Evolutionary conservation across 2,797 vertebrate species (phyloP), one percentile per base, ranked within the genome.

Genomic region (Tiaroga cobitis): DNA sequence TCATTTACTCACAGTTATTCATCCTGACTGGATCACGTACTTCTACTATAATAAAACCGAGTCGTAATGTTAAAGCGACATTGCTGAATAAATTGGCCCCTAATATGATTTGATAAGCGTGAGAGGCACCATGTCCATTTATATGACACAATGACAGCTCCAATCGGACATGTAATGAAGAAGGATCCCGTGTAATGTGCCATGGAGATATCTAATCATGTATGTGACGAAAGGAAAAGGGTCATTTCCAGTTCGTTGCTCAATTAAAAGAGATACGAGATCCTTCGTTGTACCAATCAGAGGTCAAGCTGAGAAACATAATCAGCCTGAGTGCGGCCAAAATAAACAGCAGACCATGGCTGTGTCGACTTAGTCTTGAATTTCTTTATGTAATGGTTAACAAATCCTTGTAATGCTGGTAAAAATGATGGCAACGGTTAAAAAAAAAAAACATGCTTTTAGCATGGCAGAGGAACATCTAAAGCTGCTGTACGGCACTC

Each of bases 101-200:
- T 65, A 32, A 67, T 39, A 41, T 11, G 13, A 26, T 68, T 72
- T 86, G 73, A 83, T 83, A 75, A 78, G 61, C 19, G 34, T 37
- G 61, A 83, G 46, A 74, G 65, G 37, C 34, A 80, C 75, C 54
- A 70, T 43, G 32, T 78, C 75, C 54, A 67, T 82, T 79, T 43
- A 51, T 51, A 74, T 59, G 56, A 72, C 85, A 83, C 32, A 72
- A 16, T 73, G 75, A 79, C 85, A 73, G 85, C 54, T 83, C 59
- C 85, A 72, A 69, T 51, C 5, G 4, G 54, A 73, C 15, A 19
- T 37, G 59, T 56, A 51, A 77, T 80, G 70, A 79, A 83, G 82
- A 83, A 83, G 49, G 34, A 65, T 39, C 29, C 65, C 8, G 21
- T 80, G 41, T 56, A 79, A 73, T 73, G 76, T n/a, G 49, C 18